phyloP scores from a whole-genome alignment of 2,113 vertebrate genomes.

The Burhinus oedicnemus region DNA sequence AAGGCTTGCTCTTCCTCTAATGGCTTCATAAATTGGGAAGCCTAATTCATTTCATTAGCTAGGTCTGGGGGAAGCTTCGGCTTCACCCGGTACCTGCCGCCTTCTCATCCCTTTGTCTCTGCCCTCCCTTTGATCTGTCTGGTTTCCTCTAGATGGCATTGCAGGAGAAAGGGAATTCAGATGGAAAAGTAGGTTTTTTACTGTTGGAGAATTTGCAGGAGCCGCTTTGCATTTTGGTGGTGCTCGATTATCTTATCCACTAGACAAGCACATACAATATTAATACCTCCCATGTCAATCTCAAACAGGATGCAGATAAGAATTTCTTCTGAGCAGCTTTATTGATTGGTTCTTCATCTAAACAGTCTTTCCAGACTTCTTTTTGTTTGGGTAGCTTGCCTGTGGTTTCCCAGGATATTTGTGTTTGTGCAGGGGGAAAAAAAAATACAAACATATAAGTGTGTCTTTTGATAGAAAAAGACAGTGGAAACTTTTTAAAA shows the following conservation, averaged over 20 bases:
- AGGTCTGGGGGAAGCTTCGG: background rate
- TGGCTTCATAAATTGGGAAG: background rate
- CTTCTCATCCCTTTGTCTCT: background rate
- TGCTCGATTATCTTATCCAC: conserved; percentile 34
- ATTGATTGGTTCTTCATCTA: conserved; percentile 23
- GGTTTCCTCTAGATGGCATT: conserved; percentile 66
- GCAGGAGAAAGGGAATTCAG: conserved; percentile 52
- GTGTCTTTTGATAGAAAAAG: background rate
- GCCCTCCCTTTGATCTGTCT: background rate
- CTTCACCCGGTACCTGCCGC: accelerated
- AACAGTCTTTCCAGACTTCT: background rate
- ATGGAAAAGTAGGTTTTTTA: background rate
- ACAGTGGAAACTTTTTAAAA: background rate
- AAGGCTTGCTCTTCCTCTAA: background rate
- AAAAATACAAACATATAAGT: background rate
- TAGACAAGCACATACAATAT: conserved; percentile 33
- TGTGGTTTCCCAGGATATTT: background rate
- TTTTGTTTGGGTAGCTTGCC: background rate
- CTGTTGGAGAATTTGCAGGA: background rate
- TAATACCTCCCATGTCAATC: conserved; percentile 30
- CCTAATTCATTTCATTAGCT: background rate
- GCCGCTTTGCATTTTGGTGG: conserved; percentile 35
- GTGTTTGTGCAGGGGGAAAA: background rate
- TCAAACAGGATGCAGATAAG: conserved; percentile 24
- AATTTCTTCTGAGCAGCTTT: background rate